Percentiles rank a stretch among this genome's conserved stretches.
Conservation (phyloP, 2,113 vertebrate species). For the Cisticola juncidis region DNA sequence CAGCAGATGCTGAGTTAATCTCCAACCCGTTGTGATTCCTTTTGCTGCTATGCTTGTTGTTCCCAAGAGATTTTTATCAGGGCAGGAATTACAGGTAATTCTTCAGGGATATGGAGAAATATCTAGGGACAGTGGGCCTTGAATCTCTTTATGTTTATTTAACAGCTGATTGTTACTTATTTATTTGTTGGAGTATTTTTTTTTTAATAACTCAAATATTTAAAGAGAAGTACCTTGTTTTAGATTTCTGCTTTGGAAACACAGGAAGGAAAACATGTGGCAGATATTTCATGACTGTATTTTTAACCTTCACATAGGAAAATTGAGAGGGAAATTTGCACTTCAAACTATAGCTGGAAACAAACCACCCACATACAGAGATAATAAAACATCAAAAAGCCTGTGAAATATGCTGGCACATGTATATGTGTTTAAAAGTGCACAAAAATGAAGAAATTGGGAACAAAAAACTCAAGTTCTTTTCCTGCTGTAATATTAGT, state of each 20-base stretch:
- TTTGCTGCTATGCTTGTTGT: background rate
- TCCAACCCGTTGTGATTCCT: background rate
- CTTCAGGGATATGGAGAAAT: background rate
- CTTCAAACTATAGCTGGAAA: conserved; percentile 53
- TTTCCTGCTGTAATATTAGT: background rate
- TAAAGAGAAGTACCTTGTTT: background rate
- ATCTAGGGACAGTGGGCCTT: background rate
- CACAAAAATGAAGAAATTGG: background rate
- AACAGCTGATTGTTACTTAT: background rate
- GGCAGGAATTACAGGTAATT: background rate
- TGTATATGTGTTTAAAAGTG: conserved; percentile 1
- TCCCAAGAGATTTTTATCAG: background rate
- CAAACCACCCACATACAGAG: conserved; percentile 30
- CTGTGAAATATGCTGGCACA: conserved; percentile 1
- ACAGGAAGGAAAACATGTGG: background rate
- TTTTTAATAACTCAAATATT: background rate
- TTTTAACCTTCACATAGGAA: conserved; percentile 30
- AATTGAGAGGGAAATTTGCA: conserved; percentile 50
- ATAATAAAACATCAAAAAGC: conserved; percentile 55
- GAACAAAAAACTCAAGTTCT: background rate
- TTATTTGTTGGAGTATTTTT: background rate
- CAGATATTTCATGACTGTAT: background rate
- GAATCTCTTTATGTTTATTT: background rate
- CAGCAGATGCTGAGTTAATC: background rate
- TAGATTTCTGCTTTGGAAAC: background rate